Percentiles rank a stretch among this genome's conserved stretches.
Conservation (phyloP, 2,888 invertebrate genomes). For the Ormyrus pomaceus region DNA sequence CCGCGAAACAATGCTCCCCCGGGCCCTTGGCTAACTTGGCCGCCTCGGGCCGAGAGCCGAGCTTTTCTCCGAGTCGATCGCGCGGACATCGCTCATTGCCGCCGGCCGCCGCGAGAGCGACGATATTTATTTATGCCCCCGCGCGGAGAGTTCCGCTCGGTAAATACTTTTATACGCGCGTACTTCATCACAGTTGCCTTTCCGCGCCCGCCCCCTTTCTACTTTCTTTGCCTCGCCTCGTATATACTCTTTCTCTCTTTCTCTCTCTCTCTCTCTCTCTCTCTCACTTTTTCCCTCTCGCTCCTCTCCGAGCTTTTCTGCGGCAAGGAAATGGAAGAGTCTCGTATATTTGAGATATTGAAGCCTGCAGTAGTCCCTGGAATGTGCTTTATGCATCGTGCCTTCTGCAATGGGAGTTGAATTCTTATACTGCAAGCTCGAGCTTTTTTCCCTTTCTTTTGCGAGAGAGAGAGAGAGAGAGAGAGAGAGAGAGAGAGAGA, state of each 20-base stretch:
- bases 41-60: too few species aligned
- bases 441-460: neutral
- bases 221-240: slow-evolving; percentile 2
- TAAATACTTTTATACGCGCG: slow-evolving; percentile 40
- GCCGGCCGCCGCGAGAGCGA: too few species aligned
- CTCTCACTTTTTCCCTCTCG: neutral
- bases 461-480: neutral
- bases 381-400: slow-evolving; percentile 52
- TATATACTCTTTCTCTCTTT: neutral
- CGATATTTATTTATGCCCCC: neutral
- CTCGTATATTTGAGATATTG: slow-evolving; percentile 56
- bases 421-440: slow-evolving; percentile 16
- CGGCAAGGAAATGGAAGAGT: slow-evolving; percentile 55
- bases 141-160: slow-evolving; percentile 8
- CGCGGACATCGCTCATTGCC: slow-evolving; percentile 1
- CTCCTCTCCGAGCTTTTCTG: neutral
- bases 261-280: neutral
- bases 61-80: slow-evolving; percentile 6
- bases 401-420: slow-evolving; percentile 29
- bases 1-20: neutral
- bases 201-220: neutral
- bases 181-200: slow-evolving; percentile 46
- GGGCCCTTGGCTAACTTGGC: neutral
- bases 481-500: too few species aligned
- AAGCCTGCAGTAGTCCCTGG: slow-evolving; percentile 35